Conservation (phyloP, 2,113 vertebrate species). For the Ascaphus truei region DNA sequence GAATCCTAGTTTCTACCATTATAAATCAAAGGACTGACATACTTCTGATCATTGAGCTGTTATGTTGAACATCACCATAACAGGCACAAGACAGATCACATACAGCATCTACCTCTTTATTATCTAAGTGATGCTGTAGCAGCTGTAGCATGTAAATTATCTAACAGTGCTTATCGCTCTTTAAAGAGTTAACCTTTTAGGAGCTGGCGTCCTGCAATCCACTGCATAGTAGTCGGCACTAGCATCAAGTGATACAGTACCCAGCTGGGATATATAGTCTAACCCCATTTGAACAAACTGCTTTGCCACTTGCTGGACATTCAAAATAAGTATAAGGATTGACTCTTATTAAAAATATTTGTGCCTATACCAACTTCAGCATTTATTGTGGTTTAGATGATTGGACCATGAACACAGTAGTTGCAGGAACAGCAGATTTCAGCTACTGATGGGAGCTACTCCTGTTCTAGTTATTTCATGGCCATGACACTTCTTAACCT, state of each 20-base stretch:
- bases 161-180: neutral
- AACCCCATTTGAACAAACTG: neutral
- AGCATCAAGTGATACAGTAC: too few species aligned
- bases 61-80: constrained; percentile 47
- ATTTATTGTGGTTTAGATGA: too few species aligned
- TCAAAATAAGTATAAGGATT: too few species aligned
- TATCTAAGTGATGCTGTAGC: constrained; percentile 35
- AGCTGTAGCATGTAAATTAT: constrained; percentile 22
- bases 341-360: too few species aligned
- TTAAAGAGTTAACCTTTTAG: too few species aligned
- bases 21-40: constrained; percentile 52
- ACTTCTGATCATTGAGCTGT: constrained; percentile 41
- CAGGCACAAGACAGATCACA: constrained; percentile 49
- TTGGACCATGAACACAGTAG: too few species aligned
- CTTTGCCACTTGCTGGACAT: too few species aligned
- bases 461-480: too few species aligned
- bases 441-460: too few species aligned
- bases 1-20: constrained; percentile 44
- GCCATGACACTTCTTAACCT: too few species aligned
- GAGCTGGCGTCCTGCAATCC: neutral
- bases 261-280: neutral
- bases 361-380: too few species aligned
- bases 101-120: constrained; percentile 29
- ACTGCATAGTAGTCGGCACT: neutral
- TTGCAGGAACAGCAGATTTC: too few species aligned